Conservation (phyloP, 2,113 vertebrate species). For the Cyanoderma ruficeps region DNA sequence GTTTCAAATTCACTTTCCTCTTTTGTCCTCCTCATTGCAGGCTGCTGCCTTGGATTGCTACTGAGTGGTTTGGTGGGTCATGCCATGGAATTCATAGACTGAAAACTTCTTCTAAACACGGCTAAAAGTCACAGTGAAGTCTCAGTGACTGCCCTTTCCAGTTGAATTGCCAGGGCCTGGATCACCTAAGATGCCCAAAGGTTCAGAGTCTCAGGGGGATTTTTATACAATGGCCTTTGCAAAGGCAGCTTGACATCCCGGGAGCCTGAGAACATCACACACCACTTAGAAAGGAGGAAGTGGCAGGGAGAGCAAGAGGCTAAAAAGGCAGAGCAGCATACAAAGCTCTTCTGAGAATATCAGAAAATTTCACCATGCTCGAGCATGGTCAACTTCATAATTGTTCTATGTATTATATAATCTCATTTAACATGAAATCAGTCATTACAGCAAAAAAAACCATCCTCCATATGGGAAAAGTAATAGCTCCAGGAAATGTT, state of each 20-base stretch:
- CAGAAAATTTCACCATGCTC: not conserved
- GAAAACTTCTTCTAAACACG: not conserved
- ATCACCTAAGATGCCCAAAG: not conserved
- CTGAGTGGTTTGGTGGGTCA: conserved; percentile 9
- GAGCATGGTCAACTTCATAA: not conserved
- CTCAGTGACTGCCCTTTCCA: not conserved
- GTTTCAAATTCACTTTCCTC: conserved; percentile 46
- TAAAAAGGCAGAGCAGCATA: not conserved
- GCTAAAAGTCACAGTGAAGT: not conserved
- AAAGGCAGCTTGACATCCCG: not conserved
- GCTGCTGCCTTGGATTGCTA: conserved; percentile 4
- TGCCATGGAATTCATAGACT: not conserved
- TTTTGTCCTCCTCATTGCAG: conserved; percentile 45
- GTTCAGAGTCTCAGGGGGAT: not conserved
- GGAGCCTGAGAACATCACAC: not conserved
- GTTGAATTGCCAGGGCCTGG: not conserved
- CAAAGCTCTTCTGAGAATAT: not conserved
- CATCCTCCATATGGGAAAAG: not conserved
- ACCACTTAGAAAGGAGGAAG: not conserved
- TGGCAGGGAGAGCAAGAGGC: not conserved
- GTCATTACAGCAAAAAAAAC: not conserved
- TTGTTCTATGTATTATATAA: not conserved
- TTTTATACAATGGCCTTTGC: not conserved
- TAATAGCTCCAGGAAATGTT: not conserved
- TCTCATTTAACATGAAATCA: not conserved